Evolutionary conservation across 2,888 invertebrate genomes (phyloP), one percentile per base, ranked within the genome.

Genomic region (Therioaphis trifolii): DNA sequence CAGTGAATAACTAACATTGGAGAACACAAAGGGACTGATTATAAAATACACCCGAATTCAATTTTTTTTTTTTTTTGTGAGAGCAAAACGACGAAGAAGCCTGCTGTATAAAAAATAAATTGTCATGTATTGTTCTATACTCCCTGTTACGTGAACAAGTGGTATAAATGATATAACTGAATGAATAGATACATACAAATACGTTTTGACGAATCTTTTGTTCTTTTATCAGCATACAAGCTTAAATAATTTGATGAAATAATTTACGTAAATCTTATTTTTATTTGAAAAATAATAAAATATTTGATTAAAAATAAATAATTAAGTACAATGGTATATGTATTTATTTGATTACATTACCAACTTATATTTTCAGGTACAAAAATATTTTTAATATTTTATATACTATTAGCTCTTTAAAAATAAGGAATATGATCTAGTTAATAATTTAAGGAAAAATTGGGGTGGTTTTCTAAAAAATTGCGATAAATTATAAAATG

Each of bases 191-290:
- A 27, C 55, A 49, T 21, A 74, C 35, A 2, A 55, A 74, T 21
- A 35, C 40, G 43, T 75, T 75, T 55, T 21, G 52, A 52, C 58
- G 58, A 61, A 27, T 74, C 72, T 46, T 74, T 74, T 74, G 14
- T 61, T 15, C 18, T 61, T n/a, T 61, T 75, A 75, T 61, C 35
- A 35, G 11, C 11, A 55, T 58, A 24, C 18, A 52, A 1, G 52
- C 14, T 46, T 69, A 9, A 69, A 46, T 15, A 21, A 18, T 69
- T 46, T 27, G 46, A 69, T 40, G 24, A 43, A 69, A 46, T 71
- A 27, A 18, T 49, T 27, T 18, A 29, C 2, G 18, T 49, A 71
- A 43, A 27, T 27, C 35, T 35, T 3, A 7, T 35, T 35, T 35
- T 35, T 35, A 35, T 63, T 68, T 68, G 40, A 68, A 40, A 11